These are phyloP conservation scores for Chelon auratus DNA, from an alignment of 2,797 vertebrate genomes.

Conservation along the genomic window DNA sequence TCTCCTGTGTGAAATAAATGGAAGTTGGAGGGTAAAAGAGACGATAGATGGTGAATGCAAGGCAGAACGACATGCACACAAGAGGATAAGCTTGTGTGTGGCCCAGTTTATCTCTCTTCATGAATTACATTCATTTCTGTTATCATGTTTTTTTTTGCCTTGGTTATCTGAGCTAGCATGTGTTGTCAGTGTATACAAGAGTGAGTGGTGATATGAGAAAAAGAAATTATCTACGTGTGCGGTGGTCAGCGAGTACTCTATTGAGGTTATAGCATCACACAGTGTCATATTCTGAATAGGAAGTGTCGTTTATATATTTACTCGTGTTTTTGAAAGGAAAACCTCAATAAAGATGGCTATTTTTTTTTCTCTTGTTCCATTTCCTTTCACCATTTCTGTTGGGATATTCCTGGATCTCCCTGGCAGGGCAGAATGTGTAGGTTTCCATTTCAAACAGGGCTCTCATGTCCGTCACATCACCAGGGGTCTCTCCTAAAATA, in stretches of 20 bases:
- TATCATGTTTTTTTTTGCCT: conserved; percentile 75
- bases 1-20: conserved; percentile 60
- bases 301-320: conserved; percentile 76
- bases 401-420: conserved; percentile 78
- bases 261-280: conserved; percentile 71
- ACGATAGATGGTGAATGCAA: conserved; percentile 61
- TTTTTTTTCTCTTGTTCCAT: conserved; percentile 83
- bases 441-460: conserved; percentile 86
- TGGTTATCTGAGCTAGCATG: conserved; percentile 79
- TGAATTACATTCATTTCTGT: conserved; percentile 82
- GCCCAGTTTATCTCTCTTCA: conserved; percentile 76
- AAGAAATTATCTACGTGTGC: conserved; percentile 58
- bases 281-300: conserved; percentile 71
- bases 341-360: conserved; percentile 84
- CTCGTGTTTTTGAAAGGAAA: conserved; percentile 83
- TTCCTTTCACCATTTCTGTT: conserved; percentile 75
- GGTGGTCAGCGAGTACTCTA: conserved; percentile 68
- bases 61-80: conserved; percentile 50
- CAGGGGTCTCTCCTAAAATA: conserved; percentile 84
- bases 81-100: conserved; percentile 74
- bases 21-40: conserved; percentile 59
- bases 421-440: conserved; percentile 74
- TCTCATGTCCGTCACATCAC: conserved; percentile 81
- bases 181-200: conserved; percentile 80
- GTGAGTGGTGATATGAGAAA: conserved; percentile 72